Evolutionary conservation across 2,888 invertebrate genomes (phyloP).

Genomic region (Alcis repandata): DNA sequence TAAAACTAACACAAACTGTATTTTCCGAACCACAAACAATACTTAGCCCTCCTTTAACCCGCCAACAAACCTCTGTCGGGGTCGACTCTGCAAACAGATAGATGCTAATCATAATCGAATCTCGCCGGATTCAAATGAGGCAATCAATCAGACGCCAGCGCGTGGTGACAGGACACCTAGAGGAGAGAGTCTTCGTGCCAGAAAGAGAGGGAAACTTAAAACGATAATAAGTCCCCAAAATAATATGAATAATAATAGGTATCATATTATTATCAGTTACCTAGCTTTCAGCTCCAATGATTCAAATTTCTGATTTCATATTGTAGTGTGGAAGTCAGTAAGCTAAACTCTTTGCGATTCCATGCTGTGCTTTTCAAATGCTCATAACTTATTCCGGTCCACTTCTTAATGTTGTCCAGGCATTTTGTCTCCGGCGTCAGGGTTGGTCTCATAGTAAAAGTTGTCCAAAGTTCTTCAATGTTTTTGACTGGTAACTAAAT

Average conservation of each 20-base stretch:
- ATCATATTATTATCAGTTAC: too few relatives aligned
- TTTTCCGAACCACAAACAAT: neutral
- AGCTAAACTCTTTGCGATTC: too few relatives aligned
- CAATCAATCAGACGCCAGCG: slow-evolving; percentile 78
- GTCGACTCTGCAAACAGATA: slow-evolving; percentile 58
- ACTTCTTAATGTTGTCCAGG: too few relatives aligned
- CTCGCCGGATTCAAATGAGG: slow-evolving; percentile 74
- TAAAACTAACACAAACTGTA: neutral
- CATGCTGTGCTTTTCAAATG: too few relatives aligned
- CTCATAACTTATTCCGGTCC: too few relatives aligned
- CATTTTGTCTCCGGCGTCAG: too few relatives aligned
- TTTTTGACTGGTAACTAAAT: too few relatives aligned
- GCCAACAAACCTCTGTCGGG: slow-evolving; percentile 44
- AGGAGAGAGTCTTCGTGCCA: slow-evolving; percentile 34
- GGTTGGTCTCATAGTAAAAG: too few relatives aligned
- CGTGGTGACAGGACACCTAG: slow-evolving; percentile 64
- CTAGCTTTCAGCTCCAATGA: too few relatives aligned
- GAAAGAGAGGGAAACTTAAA: slow-evolving; percentile 3
- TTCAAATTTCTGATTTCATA: too few relatives aligned
- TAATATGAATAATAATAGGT: neutral
- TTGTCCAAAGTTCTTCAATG: too few relatives aligned
- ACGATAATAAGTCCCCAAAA: neutral
- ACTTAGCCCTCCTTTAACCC: slow-evolving; percentile 4
- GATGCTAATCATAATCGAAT: slow-evolving; percentile 80
- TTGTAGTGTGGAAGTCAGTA: too few relatives aligned